Evolutionary conservation across 2,797 vertebrate genomes (phyloP).

Genomic region (Agapornis canus): DNA sequence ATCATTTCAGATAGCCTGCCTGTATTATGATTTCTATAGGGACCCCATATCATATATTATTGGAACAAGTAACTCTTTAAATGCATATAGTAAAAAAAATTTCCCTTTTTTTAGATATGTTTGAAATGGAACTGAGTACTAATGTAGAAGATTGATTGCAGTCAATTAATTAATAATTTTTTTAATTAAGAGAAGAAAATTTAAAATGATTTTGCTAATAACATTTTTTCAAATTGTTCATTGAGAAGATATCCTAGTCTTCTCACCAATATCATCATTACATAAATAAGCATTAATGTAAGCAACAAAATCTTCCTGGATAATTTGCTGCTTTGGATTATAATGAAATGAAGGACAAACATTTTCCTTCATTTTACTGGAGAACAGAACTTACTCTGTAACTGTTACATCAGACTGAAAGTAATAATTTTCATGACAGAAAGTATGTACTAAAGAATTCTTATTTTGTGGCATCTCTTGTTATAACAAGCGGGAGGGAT

Average conservation of each 20-base stretch:
- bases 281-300: background rate
- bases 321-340: background rate
- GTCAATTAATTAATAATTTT: background rate
- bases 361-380: background rate
- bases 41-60: background rate
- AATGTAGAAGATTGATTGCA: background rate
- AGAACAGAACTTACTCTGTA: background rate
- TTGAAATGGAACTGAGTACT: background rate
- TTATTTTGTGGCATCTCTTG: background rate
- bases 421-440: background rate
- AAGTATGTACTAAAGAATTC: background rate
- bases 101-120: background rate
- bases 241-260: background rate
- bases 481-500: background rate
- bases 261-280: background rate
- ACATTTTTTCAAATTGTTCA: background rate
- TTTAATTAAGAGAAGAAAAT: background rate
- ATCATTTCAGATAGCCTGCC: background rate
- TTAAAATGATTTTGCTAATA: background rate
- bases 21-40: background rate
- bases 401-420: background rate
- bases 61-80: background rate
- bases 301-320: background rate
- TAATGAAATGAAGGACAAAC: background rate
- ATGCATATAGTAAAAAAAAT: background rate